Evolutionary conservation across 2,797 vertebrate genomes (phyloP).

Genomic region (Cossypha niveicapilla): DNA sequence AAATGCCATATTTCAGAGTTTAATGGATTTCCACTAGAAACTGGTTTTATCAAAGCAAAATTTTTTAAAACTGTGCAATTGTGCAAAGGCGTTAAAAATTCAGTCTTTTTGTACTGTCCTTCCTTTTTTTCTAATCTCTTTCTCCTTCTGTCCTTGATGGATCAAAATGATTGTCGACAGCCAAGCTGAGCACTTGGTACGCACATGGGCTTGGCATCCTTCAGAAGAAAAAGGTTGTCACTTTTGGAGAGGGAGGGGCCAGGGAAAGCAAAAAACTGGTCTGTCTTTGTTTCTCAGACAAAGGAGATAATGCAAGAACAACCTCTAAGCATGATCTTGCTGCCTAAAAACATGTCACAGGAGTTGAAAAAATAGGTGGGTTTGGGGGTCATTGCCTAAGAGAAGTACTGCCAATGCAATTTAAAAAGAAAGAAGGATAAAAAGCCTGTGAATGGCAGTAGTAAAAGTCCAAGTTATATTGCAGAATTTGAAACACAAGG

Average conservation of each 20-base stretch:
- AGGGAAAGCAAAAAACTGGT: not conserved
- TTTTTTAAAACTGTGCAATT: not conserved
- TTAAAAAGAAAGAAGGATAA: not conserved
- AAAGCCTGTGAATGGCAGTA: not conserved
- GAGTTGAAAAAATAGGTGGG: not conserved
- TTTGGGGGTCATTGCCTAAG: not conserved
- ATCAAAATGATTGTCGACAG: not conserved
- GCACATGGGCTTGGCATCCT: not conserved
- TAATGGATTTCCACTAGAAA: not conserved
- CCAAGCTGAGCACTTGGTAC: not conserved
- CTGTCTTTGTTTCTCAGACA: not conserved
- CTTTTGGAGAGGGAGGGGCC: not conserved
- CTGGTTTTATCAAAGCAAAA: not conserved
- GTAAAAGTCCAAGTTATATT: not conserved
- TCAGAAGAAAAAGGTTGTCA: not conserved
- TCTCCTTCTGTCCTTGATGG: not conserved
- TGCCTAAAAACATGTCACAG: not conserved
- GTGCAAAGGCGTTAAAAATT: not conserved
- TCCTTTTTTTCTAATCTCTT: not conserved
- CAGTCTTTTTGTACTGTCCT: not conserved
- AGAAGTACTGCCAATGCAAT: not conserved
- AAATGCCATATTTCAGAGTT: not conserved
- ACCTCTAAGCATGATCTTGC: not conserved
- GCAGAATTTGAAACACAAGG: not conserved
- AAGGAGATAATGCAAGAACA: not conserved